Percentiles rank a stretch among this genome's conserved stretches.
Conservation (phyloP, 2,888 invertebrate genomes). For the Nomada ruficornis region DNA sequence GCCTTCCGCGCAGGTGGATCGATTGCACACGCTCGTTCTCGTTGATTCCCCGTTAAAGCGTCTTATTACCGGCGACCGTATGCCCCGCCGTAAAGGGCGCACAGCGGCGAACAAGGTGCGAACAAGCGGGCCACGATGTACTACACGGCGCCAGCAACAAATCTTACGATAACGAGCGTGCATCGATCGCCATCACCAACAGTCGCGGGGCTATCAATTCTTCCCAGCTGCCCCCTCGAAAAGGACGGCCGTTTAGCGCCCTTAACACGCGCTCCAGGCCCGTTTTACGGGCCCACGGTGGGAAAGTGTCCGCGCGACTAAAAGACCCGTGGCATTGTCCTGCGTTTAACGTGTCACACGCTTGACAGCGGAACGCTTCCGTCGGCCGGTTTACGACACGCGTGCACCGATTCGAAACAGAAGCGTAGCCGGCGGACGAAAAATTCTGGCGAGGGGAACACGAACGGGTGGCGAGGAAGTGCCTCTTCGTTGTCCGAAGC, state of each 20-base stretch:
- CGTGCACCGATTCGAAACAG: not conserved
- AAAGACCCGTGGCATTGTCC: slow-evolving; percentile 34
- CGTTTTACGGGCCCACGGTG: slow-evolving; percentile 60
- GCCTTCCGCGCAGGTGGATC: slow-evolving; percentile 18
- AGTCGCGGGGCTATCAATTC: slow-evolving; percentile 72
- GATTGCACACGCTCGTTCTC: slow-evolving; percentile 33
- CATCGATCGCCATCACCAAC: slow-evolving; percentile 72
- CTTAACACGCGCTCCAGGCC: slow-evolving; percentile 68
- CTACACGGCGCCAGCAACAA: slow-evolving; percentile 62
- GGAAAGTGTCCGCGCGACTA: slow-evolving; percentile 18
- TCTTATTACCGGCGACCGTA: slow-evolving; percentile 51
- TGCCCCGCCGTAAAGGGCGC: slow-evolving; percentile 38
- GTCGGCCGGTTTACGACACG: slow-evolving; percentile 51
- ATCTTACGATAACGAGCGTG: slow-evolving; percentile 69
- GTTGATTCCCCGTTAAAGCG: slow-evolving; percentile 55
- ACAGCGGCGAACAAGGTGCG: slow-evolving; percentile 40
- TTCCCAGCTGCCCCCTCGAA: slow-evolving; percentile 67
- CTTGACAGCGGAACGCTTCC: slow-evolving; percentile 39
- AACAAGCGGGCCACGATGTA: slow-evolving; percentile 45
- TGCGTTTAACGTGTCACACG: slow-evolving; percentile 54
- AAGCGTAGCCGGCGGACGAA: not conserved
- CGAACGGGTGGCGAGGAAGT: not conserved
- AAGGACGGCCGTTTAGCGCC: slow-evolving; percentile 68
- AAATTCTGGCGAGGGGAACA: slow-evolving; percentile 1
- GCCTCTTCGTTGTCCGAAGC: not conserved